A percentile compares a stretch with the other conserved stretches of the same genome.
phyloP scores from a whole-genome alignment of 2,797 vertebrate species.

The Ataeniobius toweri region DNA sequence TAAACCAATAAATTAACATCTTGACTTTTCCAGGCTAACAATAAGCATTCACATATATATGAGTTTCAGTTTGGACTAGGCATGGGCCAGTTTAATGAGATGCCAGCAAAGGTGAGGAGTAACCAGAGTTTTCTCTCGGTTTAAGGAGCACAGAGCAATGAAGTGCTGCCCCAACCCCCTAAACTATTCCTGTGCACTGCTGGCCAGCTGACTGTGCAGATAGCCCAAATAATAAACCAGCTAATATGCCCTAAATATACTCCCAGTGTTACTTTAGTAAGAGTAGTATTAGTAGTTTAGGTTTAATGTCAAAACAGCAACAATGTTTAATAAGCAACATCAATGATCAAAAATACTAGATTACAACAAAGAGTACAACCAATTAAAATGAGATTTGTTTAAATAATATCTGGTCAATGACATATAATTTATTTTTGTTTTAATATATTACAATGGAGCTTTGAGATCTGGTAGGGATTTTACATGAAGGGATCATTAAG shows the following conservation, averaged over 20 bases:
- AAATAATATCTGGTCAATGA: neutral
- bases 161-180: too few species aligned
- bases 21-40: neutral
- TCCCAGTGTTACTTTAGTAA: too few species aligned
- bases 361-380: neutral
- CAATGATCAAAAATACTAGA: neutral
- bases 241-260: too few species aligned
- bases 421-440: neutral
- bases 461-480: neutral
- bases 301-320: too few species aligned
- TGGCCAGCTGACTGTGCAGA: too few species aligned
- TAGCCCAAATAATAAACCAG: too few species aligned
- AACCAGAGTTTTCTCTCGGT: too few species aligned
- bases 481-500: neutral
- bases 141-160: too few species aligned
- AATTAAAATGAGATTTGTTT: neutral
- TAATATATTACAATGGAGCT: neutral
- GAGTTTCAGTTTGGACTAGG: neutral
- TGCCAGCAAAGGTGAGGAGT: too few species aligned
- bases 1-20: conserved; percentile 8
- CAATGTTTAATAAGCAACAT: neutral
- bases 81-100: neutral
- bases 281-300: too few species aligned
- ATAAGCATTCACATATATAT: neutral
- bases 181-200: too few species aligned